Conservation (phyloP, 2,113 vertebrate genomes). For the Eleginops maclovinus region DNA sequence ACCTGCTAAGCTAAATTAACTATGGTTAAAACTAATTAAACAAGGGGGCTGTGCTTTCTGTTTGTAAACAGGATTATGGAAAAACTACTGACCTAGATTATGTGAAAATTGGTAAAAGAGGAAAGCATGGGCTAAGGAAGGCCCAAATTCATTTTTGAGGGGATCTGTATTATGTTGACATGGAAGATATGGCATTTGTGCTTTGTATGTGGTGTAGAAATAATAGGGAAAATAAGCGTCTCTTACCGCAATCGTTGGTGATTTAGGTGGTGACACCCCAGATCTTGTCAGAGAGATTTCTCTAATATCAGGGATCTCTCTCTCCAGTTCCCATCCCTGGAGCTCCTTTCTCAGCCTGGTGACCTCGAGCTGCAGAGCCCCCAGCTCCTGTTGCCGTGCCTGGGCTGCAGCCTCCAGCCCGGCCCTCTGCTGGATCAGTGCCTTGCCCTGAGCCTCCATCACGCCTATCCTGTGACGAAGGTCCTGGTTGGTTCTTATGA, state of each 20-base stretch:
- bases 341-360: slow-evolving; percentile 82
- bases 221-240: neutral
- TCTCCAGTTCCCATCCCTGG: slow-evolving; percentile 55
- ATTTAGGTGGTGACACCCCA: neutral
- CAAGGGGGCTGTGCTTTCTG: too few relatives aligned
- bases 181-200: too few relatives aligned
- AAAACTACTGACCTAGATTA: too few relatives aligned
- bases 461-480: slow-evolving; percentile 88
- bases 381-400: slow-evolving; percentile 90
- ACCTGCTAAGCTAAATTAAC: neutral
- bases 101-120: too few relatives aligned
- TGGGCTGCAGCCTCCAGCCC: slow-evolving; percentile 90
- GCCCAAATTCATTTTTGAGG: too few relatives aligned
- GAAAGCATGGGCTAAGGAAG: too few relatives aligned
- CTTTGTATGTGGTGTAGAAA: too few relatives aligned
- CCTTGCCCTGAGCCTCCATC: slow-evolving; percentile 91
- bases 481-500: slow-evolving; percentile 95
- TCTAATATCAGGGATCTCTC: slow-evolving; percentile 26
- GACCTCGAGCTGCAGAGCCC: slow-evolving; percentile 73
- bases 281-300: slow-evolving; percentile 11
- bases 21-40: neutral
- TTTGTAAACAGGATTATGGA: too few relatives aligned
- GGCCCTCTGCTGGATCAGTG: slow-evolving; percentile 91
- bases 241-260: slow-evolving; percentile 49
- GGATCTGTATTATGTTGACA: too few relatives aligned